Percentiles rank a stretch among this genome's conserved stretches.
phyloP scores from a whole-genome alignment of 2,113 vertebrate genomes.

The Myotis davidii region DNA sequence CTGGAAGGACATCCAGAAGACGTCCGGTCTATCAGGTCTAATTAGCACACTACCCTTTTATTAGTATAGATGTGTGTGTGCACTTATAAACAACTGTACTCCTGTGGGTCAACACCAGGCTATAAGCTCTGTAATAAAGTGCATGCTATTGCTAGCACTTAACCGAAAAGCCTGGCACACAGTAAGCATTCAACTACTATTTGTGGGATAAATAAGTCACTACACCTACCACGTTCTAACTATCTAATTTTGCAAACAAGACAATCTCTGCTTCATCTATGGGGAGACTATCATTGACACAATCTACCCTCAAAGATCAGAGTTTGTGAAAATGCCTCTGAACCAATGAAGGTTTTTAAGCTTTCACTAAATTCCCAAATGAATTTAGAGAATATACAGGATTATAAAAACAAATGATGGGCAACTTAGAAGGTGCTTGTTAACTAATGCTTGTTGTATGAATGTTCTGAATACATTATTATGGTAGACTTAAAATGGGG shows the following conservation, averaged over 20 bases:
- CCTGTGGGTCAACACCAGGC: not conserved
- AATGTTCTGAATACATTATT: not conserved
- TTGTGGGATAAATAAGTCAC: not conserved
- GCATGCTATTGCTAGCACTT: not conserved
- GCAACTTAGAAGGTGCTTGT: not conserved
- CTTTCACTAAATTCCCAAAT: not conserved
- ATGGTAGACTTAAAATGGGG: not conserved
- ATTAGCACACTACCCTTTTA: too few species aligned
- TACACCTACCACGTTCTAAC: not conserved
- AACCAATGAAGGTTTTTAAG: conserved; percentile 12
- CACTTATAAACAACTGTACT: not conserved
- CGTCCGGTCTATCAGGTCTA: too few species aligned
- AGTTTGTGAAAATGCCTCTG: conserved; percentile 44
- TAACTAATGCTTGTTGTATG: not conserved
- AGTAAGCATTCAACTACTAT: not conserved
- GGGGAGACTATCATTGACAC: not conserved
- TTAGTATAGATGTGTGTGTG: not conserved
- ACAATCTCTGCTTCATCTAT: not conserved
- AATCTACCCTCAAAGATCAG: conserved; percentile 1
- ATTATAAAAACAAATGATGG: conserved; percentile 14
- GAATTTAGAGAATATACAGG: not conserved
- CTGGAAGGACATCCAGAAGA: too few species aligned
- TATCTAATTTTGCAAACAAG: not conserved
- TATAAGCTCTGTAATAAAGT: not conserved
- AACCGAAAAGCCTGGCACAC: not conserved